These are phyloP conservation scores for Porites cylindrica DNA, from an alignment of 92 coral and sea anemone species.

Conservation along the genomic window DNA sequence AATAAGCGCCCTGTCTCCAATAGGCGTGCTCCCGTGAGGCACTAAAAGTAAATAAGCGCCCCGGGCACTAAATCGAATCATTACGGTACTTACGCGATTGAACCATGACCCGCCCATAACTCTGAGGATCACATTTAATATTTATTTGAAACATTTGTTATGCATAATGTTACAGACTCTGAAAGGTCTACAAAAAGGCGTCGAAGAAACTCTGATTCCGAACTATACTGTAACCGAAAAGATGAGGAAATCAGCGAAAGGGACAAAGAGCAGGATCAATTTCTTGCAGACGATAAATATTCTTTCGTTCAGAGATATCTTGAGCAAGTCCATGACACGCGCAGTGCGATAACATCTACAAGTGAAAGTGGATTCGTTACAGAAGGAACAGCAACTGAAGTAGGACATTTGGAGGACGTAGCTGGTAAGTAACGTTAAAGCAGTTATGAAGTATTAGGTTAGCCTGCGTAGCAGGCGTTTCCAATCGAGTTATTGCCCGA, in stretches of 20 bases:
- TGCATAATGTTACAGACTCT: background rate
- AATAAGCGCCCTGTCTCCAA: conserved; percentile 64
- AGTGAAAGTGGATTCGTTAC: background rate
- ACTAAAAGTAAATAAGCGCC: conserved; percentile 38
- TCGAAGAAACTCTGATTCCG: conserved; percentile 14
- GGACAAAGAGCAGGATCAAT: background rate
- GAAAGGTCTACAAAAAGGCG: background rate
- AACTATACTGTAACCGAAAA: background rate
- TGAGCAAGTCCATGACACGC: background rate
- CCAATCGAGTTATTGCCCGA: too few species aligned
- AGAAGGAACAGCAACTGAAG: background rate
- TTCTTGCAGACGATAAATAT: background rate
- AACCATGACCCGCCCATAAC: too few species aligned
- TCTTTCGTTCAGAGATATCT: background rate
- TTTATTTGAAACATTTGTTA: too few species aligned
- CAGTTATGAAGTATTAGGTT: too few species aligned
- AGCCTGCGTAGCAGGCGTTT: too few species aligned
- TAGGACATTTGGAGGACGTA: background rate
- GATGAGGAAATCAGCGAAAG: background rate
- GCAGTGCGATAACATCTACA: background rate
- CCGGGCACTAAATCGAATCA: conserved; percentile 22
- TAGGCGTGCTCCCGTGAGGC: conserved; percentile 59
- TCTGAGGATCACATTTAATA: too few species aligned
- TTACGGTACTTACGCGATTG: too few species aligned
- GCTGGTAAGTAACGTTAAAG: background rate